Evolutionary conservation across 2,113 vertebrate species (phyloP).

Genomic region (Platysternon megacephalum): DNA sequence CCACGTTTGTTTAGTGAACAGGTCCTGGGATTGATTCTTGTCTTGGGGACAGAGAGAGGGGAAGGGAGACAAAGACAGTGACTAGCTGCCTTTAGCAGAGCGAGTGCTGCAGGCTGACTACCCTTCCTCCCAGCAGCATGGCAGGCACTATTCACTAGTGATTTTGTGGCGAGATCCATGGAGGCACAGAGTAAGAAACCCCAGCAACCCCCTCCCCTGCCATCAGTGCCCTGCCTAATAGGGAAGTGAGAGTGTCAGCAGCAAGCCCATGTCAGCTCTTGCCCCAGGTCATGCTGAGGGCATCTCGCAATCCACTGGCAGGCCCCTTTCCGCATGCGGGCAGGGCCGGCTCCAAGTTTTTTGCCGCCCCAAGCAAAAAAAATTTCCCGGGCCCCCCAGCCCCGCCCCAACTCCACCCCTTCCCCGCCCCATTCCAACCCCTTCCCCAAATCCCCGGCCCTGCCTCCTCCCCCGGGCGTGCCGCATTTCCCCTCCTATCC

Average conservation of each 20-base stretch:
- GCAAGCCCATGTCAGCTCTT: background rate
- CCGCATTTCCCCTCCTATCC: no score
- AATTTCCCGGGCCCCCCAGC: no score
- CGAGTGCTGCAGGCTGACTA: background rate
- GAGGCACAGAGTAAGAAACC: background rate
- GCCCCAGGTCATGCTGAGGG: background rate
- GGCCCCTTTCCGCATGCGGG: background rate
- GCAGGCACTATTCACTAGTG: accelerated
- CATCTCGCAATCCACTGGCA: accelerated
- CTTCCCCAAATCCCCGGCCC: no score
- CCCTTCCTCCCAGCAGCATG: accelerated
- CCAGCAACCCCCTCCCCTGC: background rate
- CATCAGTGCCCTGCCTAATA: accelerated
- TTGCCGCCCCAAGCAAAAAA: no score
- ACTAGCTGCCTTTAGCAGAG: background rate
- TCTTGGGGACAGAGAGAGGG: background rate
- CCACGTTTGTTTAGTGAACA: background rate
- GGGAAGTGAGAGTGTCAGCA: accelerated
- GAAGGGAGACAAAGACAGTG: background rate
- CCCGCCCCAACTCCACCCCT: no score
- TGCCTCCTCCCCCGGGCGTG: no score
- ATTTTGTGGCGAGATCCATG: background rate
- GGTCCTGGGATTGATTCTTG: accelerated
- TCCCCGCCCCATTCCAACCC: no score
- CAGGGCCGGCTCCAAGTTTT: no score